Evolutionary conservation across 2,113 vertebrate genomes (phyloP).

Genomic region (Ploceus nigricollis): DNA sequence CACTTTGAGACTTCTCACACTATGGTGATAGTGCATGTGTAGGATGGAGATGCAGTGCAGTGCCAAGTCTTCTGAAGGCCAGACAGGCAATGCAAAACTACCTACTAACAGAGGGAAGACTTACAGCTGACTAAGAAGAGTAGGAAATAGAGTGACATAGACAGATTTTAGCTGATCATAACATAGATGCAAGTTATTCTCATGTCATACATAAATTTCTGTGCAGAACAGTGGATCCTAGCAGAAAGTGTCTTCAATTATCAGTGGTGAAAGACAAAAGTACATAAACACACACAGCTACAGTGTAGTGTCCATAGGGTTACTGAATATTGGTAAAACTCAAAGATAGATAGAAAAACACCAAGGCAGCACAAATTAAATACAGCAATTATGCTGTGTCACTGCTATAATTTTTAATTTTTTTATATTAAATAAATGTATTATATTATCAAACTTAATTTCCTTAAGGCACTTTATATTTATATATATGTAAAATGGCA

Average conservation of each 20-base stretch:
- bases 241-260: neutral
- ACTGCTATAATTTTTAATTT: neutral
- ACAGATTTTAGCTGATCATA: neutral
- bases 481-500: neutral
- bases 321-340: neutral
- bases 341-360: neutral
- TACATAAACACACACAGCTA: fast-evolving
- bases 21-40: neutral
- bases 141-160: neutral
- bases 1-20: neutral
- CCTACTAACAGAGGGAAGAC: neutral
- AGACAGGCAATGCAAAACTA: neutral
- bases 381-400: neutral
- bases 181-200: neutral
- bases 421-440: neutral
- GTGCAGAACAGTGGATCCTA: neutral
- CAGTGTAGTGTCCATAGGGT: neutral
- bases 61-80: neutral
- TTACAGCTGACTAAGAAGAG: neutral
- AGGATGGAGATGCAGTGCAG: too few relatives aligned
- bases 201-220: neutral
- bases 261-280: neutral
- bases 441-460: neutral
- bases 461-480: neutral
- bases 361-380: neutral